phyloP scores from a whole-genome alignment of 2,113 vertebrate genomes.

The Macrotis lagotis region DNA sequence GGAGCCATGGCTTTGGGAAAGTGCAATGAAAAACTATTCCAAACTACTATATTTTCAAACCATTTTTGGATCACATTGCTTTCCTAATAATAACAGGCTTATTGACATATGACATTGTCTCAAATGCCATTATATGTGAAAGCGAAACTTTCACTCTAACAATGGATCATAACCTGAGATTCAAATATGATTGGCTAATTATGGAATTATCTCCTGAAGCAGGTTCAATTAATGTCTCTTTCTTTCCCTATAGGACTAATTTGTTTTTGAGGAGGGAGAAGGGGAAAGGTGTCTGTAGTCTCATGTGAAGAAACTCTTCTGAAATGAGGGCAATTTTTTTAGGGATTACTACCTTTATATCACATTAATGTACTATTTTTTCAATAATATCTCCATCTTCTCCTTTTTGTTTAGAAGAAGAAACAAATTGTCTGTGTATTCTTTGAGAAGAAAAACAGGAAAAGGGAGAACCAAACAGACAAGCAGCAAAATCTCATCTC shows the following conservation, averaged over 20 bases:
- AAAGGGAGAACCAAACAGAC: not conserved
- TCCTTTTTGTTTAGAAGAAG: not conserved
- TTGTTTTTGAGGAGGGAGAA: not conserved
- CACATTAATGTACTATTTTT: slow-evolving; percentile 31
- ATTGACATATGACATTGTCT: not conserved
- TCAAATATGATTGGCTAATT: not conserved
- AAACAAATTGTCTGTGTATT: not conserved
- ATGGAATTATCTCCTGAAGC: not conserved
- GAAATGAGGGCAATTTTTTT: not conserved
- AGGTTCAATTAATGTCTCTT: not conserved
- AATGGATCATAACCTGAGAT: not conserved
- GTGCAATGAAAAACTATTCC: not conserved
- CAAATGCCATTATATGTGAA: not conserved
- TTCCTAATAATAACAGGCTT: not conserved
- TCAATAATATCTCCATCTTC: not conserved
- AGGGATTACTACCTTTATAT: not conserved
- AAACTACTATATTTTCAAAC: slow-evolving; percentile 27
- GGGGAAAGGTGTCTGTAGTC: not conserved
- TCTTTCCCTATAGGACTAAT: not conserved
- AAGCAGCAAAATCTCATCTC: slow-evolving; percentile 31
- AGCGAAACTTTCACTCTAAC: not conserved
- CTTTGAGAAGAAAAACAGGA: not conserved
- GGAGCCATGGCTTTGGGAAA: slow-evolving; percentile 12
- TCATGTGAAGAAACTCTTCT: not conserved
- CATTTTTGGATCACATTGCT: not conserved